phyloP scores from a whole-genome alignment of 2,113 vertebrate species.

The Tinamus guttatus region DNA sequence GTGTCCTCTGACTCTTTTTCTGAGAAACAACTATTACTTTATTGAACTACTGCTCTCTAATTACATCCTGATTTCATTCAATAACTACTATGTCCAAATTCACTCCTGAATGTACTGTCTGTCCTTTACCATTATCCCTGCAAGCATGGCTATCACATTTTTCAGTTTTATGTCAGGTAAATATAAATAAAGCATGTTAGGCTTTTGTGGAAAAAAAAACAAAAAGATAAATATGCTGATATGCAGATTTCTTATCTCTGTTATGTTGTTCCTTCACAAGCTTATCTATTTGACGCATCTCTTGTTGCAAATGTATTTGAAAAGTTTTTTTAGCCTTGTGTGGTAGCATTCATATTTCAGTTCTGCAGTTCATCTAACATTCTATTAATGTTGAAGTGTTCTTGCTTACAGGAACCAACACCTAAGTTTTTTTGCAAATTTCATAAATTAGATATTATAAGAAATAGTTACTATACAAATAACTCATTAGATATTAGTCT shows the following conservation, averaged over 20 bases:
- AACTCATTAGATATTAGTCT: not conserved
- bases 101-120: not conserved
- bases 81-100: not conserved
- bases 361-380: not conserved
- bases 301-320: not conserved
- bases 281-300: not conserved
- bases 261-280: not conserved
- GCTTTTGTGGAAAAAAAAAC: not conserved
- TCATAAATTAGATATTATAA: not conserved
- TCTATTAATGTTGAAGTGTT: not conserved
- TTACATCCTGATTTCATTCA: not conserved
- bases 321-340: not conserved
- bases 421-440: not conserved
- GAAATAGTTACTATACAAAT: not conserved
- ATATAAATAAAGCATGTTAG: not conserved
- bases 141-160: not conserved
- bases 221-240: not conserved
- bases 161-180: not conserved
- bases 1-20: not conserved
- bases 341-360: not conserved
- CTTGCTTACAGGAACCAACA: not conserved
- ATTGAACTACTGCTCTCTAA: not conserved
- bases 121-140: not conserved
- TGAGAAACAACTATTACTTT: not conserved
- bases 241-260: not conserved